These are phyloP conservation scores for Spicauda simplicius DNA, from an alignment of 2,888 invertebrate species.

Conservation along the genomic window DNA sequence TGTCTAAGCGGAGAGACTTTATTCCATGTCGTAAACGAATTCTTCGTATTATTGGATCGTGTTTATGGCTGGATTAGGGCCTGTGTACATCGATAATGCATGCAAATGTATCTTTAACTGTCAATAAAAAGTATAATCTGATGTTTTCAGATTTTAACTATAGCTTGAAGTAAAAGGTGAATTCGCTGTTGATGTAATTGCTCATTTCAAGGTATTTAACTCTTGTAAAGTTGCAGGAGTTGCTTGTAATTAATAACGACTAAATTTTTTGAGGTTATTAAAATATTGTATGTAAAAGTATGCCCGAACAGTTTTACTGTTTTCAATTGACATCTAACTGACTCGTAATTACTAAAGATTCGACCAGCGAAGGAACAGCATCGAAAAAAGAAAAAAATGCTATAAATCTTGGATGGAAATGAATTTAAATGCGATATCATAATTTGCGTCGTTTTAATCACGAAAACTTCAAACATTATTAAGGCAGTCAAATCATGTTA, in stretches of 20 bases:
- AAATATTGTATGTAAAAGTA: too few species aligned
- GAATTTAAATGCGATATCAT: conserved; percentile 9
- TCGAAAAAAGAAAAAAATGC: neutral
- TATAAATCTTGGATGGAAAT: conserved; percentile 9
- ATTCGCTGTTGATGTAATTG: neutral
- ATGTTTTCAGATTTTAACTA: neutral
- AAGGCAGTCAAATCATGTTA: conserved; percentile 14
- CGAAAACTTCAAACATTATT: conserved; percentile 20
- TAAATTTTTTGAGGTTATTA: too few species aligned
- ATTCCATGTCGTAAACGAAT: conserved; percentile 52
- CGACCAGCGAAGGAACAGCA: too few species aligned
- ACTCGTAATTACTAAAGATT: neutral
- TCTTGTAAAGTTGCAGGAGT: neutral
- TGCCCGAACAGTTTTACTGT: too few species aligned
- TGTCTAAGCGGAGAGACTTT: conserved; percentile 46
- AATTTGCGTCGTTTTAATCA: conserved; percentile 5
- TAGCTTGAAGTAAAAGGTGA: neutral
- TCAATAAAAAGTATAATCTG: neutral
- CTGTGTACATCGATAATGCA: conserved; percentile 25
- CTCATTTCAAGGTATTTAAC: neutral
- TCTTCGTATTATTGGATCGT: conserved; percentile 47
- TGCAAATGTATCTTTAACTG: neutral
- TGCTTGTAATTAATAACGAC: neutral
- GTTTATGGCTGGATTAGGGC: conserved; percentile 44
- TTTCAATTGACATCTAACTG: too few species aligned